Evolutionary conservation across 1,140 invertebrate genomes (phyloP).

Genomic region (Argopecten irradians): DNA sequence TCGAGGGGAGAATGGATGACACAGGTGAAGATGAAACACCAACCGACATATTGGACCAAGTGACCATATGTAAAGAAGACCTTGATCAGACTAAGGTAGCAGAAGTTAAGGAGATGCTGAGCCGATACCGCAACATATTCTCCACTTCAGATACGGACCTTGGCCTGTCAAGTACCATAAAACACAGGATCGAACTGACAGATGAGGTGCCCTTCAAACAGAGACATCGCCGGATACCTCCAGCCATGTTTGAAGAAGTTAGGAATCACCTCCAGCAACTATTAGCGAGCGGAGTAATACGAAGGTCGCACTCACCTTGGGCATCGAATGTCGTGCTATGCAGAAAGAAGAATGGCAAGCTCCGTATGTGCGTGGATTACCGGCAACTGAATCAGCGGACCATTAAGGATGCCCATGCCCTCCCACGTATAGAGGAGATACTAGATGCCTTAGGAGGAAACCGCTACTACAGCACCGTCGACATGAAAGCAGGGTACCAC

Average conservation of each 20-base stretch:
- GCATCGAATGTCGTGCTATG: too few relatives aligned
- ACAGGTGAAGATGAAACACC: background rate
- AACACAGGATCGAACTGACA: conserved; percentile 35
- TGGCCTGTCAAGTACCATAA: background rate
- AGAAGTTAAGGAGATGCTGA: background rate
- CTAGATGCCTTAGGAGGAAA: too few relatives aligned
- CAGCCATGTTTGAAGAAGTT: conserved; percentile 40
- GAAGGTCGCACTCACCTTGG: too few relatives aligned
- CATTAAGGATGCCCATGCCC: too few relatives aligned
- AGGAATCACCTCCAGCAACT: conserved; percentile 40
- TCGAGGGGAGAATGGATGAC: background rate
- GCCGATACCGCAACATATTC: background rate
- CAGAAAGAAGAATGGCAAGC: too few relatives aligned
- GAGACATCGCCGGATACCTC: conserved; percentile 30
- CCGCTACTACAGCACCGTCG: too few relatives aligned
- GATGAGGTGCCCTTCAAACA: conserved; percentile 39
- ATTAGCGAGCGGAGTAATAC: too few relatives aligned
- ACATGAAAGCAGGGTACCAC: too few relatives aligned
- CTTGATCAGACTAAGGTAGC: background rate
- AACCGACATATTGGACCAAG: background rate
- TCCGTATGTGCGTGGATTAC: too few relatives aligned
- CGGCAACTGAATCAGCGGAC: too few relatives aligned
- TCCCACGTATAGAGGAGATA: too few relatives aligned
- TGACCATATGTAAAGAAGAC: background rate
- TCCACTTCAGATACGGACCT: conserved; percentile 30